Evolutionary conservation across 2,797 vertebrate genomes (phyloP), one percentile per base, ranked within the genome.

Genomic region (Todus mexicanus): DNA sequence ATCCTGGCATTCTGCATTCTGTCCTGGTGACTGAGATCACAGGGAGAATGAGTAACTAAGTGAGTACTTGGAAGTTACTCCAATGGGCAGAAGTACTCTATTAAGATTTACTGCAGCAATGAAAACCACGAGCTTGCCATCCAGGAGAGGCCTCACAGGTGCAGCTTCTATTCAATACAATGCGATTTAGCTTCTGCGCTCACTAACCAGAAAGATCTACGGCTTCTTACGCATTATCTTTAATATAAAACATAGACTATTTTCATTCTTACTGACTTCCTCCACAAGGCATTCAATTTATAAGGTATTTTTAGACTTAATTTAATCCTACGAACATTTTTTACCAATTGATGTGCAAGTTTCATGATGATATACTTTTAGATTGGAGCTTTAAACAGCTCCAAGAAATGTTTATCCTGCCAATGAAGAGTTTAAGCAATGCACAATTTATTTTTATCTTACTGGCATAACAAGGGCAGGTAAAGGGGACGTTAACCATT

Each of bases 361-460:
- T 71, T 37, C 81, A 45, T 29, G 77, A 90, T 6, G 4, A 76
- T n/a, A 66, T 35, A 54, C 74, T 76, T 87, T 61, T 43, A 91
- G 71, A 94, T 3, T 82, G 53, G 56, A 84, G 53, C 43, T 94
- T 90, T 91, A 78, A 90, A 75, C 63, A 70, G 70, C 79, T 88
- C 43, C 66, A 84, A 70, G 70, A 81, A 86, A 59, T 78, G 59
- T 88, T 94, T 93, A 76, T 64, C 77, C 74, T 93, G 83, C 57
- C 91, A 93, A 77, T 71, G 68, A 89, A 84, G 57, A 82, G 71
- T 68, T 94, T 82, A 89, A 91, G 80, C 84, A 70, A 80, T 5
- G 45, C 72, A 84, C 68, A 82, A 65, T 84, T 94, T 84, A 90
- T 93, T 95, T 94, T 95, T 92, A 87, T 92, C 88, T 76, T 60